These are phyloP conservation scores for Elephas maximus DNA, from an alignment of 2,113 vertebrate species.

Conservation along the genomic window DNA sequence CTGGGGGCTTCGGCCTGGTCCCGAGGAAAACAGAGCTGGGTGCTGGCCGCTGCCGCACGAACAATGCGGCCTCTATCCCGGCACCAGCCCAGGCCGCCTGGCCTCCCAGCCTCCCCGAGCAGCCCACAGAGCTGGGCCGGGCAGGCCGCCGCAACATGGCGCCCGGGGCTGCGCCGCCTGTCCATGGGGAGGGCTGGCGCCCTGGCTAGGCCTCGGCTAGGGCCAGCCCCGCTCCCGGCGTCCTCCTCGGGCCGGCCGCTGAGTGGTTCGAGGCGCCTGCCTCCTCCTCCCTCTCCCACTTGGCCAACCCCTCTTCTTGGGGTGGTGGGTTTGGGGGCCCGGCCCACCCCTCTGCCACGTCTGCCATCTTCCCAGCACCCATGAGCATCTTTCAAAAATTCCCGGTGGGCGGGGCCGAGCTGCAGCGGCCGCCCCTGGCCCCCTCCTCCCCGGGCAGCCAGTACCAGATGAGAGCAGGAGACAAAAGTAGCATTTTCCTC, in stretches of 20 bases:
- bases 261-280: slow-evolving; percentile 46
- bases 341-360: slow-evolving; percentile 80
- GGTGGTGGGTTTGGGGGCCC: slow-evolving; percentile 72
- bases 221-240: not conserved
- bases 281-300: not conserved
- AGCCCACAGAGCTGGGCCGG: not conserved
- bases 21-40: not conserved
- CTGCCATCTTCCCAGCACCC: slow-evolving; percentile 74
- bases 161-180: slow-evolving; percentile 32
- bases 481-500: slow-evolving; percentile 71
- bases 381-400: slow-evolving; percentile 76
- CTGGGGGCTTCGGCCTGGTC: not conserved
- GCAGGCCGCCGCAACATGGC: slow-evolving; percentile 70
- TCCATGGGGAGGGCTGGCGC: slow-evolving; percentile 46
- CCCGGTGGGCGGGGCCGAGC: slow-evolving; percentile 71
- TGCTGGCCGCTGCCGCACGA: not conserved
- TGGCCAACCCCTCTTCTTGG: not conserved
- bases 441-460: slow-evolving; percentile 59
- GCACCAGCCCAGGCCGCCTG: not conserved
- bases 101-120: not conserved
- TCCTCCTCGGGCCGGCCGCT: not conserved
- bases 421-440: slow-evolving; percentile 57
- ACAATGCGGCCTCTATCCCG: slow-evolving; percentile 69
- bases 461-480: slow-evolving; percentile 67
- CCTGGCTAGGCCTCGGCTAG: not conserved